A percentile compares a stretch with the other conserved stretches of the same genome.
These are phyloP conservation scores for Drosophila trapezifrons DNA, from an alignment of 1,140 invertebrate genomes.

Conservation along the genomic window DNA sequence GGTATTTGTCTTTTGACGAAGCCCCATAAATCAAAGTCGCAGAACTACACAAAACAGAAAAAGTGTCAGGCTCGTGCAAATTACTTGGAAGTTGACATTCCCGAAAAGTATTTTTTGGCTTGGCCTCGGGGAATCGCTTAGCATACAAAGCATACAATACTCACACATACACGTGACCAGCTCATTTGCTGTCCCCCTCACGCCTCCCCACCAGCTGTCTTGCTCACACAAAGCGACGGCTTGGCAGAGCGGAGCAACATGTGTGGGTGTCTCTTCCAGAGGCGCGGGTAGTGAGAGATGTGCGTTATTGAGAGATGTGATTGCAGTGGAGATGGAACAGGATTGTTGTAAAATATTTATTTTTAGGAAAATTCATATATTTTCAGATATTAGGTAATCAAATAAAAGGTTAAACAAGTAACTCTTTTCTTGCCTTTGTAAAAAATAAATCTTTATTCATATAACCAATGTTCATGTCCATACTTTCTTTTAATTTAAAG, in stretches of 20 bases:
- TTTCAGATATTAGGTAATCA: no score
- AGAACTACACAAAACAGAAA: constrained; percentile 69
- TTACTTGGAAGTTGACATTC: constrained; percentile 75
- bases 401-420: no score
- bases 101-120: constrained; percentile 21
- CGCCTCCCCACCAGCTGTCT: constrained; percentile 1
- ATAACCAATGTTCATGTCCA: no score
- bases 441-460: no score
- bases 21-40: constrained; percentile 73
- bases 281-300: background rate
- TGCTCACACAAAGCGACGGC: constrained; percentile 18
- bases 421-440: no score
- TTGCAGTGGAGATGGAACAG: background rate
- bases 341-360: background rate
- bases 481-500: background rate
- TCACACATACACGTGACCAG: background rate
- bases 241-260: constrained; percentile 63
- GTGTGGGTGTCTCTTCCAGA: constrained; percentile 59
- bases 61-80: constrained; percentile 80
- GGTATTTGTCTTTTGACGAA: constrained; percentile 41
- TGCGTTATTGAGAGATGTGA: constrained; percentile 5
- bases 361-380: no score
- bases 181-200: constrained; percentile 15
- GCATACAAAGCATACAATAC: constrained; percentile 20
- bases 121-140: constrained; percentile 49